Conservation (phyloP, 2,888 invertebrate genomes). For the Margaritifera margaritifera region DNA sequence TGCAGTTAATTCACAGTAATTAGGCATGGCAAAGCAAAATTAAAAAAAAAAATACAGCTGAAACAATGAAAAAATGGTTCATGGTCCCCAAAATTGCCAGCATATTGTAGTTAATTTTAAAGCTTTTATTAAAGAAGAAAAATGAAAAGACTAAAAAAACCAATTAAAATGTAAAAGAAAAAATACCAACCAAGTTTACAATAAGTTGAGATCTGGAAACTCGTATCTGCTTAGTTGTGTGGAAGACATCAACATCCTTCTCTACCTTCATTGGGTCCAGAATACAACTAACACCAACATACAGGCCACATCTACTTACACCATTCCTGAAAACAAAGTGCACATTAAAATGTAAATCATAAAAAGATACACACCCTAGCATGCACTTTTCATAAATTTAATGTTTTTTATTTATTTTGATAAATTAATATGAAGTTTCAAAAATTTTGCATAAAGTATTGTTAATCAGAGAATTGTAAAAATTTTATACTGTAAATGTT, state of each 20-base stretch:
- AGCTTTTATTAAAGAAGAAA: neutral
- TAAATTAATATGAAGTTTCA: no score
- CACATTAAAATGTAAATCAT: neutral
- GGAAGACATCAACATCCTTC: constrained; percentile 71
- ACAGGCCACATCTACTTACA: constrained; percentile 66
- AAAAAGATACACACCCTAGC: neutral
- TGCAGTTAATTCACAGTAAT: no score
- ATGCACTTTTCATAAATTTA: no score
- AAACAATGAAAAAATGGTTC: no score
- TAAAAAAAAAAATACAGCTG: no score
- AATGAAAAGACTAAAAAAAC: constrained; percentile 75
- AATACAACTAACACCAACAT: constrained; percentile 66
- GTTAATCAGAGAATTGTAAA: no score
- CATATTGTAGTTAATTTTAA: no score
- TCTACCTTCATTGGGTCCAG: constrained; percentile 67
- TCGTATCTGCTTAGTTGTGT: constrained; percentile 68
- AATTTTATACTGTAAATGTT: no score
- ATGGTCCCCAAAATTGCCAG: no score
- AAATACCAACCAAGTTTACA: constrained; percentile 55
- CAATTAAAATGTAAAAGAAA: constrained; percentile 76
- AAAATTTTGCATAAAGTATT: no score
- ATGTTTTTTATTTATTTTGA: no score
- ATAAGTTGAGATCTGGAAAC: constrained; percentile 68
- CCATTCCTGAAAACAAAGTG: constrained; percentile 60
- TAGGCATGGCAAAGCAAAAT: no score